Conservation (phyloP, 2,888 invertebrate species). For the Helleia helle region DNA sequence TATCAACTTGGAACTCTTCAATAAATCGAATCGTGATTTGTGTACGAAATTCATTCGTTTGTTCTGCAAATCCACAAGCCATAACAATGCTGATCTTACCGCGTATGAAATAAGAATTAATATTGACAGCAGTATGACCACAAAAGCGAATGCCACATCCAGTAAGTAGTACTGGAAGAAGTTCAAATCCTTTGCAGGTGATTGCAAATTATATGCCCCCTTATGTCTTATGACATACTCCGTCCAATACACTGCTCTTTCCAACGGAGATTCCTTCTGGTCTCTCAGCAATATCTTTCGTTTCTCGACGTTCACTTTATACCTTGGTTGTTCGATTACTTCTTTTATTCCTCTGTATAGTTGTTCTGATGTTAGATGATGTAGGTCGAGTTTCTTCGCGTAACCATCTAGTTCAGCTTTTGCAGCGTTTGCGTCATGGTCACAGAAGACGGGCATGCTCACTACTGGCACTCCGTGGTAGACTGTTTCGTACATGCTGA, state of each 20-base stretch:
- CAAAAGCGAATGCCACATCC: constrained; percentile 68
- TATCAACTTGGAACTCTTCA: constrained; percentile 46
- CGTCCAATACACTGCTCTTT: constrained; percentile 88
- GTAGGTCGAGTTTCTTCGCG: constrained; percentile 82
- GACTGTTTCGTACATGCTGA: constrained; percentile 88
- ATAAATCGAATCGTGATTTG: constrained; percentile 33
- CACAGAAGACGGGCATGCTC: constrained; percentile 87
- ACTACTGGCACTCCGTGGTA: constrained; percentile 88
- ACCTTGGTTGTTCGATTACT: constrained; percentile 81
- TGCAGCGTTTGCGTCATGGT: constrained; percentile 88
- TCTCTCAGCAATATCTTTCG: constrained; percentile 80
- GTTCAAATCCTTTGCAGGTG: constrained; percentile 81
- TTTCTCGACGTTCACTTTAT: constrained; percentile 78
- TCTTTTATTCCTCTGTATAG: constrained; percentile 80
- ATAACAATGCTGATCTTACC: constrained; percentile 54
- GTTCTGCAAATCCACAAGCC: constrained; percentile 50
- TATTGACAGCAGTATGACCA: constrained; percentile 32
- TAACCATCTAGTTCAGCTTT: constrained; percentile 87
- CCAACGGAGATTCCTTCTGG: constrained; percentile 83
- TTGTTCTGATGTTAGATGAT: constrained; percentile 77
- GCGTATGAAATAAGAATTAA: constrained; percentile 42
- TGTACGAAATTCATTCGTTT: constrained; percentile 39
- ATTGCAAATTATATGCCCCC: constrained; percentile 85
- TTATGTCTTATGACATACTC: constrained; percentile 88
- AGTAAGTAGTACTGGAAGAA: constrained; percentile 78